These are phyloP conservation scores for Diachasma alloeum DNA, from an alignment of 1,140 invertebrate species.

Conservation along the genomic window DNA sequence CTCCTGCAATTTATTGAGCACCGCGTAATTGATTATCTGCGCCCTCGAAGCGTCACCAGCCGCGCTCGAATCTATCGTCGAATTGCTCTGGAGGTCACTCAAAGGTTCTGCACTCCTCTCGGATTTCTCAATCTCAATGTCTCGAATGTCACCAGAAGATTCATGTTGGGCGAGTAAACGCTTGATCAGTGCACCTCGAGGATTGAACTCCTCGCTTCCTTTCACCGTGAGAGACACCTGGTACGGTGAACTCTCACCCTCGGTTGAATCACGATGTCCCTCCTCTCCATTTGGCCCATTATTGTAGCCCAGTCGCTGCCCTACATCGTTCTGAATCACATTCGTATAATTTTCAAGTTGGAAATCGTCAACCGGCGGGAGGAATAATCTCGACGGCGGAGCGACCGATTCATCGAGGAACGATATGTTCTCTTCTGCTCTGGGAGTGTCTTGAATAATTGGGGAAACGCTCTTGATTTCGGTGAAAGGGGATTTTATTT, in stretches of 20 bases:
- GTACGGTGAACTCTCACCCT: conserved; percentile 41
- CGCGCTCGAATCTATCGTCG: background rate
- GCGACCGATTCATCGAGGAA: background rate
- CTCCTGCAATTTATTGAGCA: background rate
- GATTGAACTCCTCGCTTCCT: conserved; percentile 24
- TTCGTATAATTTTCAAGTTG: background rate
- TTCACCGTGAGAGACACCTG: conserved; percentile 42
- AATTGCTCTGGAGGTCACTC: background rate
- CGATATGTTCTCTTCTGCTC: background rate
- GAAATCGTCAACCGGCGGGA: background rate
- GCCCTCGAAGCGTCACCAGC: background rate
- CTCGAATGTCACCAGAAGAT: conserved; percentile 12
- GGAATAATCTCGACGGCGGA: background rate
- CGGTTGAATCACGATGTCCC: conserved; percentile 33
- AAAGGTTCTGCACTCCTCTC: background rate
- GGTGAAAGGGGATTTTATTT: background rate
- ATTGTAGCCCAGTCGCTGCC: background rate
- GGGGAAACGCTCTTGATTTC: background rate
- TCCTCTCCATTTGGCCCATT: background rate
- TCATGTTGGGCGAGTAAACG: conserved; percentile 40
- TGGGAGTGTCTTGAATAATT: background rate
- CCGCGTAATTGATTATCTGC: background rate
- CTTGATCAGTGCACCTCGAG: conserved; percentile 35
- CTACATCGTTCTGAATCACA: background rate
- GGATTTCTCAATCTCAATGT: conserved; percentile 42